These are phyloP conservation scores for Astreopora myriophthalma DNA, from an alignment of 64 coral and sea anemone species.

Conservation along the genomic window DNA sequence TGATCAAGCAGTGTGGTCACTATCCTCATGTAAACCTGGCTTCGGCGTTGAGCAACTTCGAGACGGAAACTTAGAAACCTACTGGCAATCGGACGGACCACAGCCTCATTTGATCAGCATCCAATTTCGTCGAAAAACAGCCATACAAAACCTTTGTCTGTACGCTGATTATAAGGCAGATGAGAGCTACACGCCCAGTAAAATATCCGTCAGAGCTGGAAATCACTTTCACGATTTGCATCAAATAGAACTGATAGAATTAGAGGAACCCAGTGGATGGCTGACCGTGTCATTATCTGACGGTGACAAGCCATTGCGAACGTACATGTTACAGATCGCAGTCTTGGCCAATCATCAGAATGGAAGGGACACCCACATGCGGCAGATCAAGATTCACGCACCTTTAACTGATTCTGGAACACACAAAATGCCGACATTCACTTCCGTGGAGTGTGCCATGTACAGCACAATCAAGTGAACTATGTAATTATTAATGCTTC, in stretches of 20 bases:
- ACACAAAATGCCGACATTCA: slow-evolving; percentile 93
- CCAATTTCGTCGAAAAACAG: slow-evolving; percentile 93
- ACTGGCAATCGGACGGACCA: slow-evolving; percentile 97
- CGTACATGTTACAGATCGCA: slow-evolving; percentile 96
- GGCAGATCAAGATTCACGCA: slow-evolving; percentile 96
- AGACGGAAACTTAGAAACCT: slow-evolving; percentile 97
- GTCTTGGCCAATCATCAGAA: slow-evolving; percentile 97
- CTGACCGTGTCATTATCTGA: slow-evolving; percentile 75
- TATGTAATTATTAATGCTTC: no score
- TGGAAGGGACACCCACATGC: slow-evolving; percentile 94
- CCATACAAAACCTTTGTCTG: slow-evolving; percentile 94
- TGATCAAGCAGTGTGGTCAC: slow-evolving; percentile 98
- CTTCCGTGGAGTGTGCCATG: slow-evolving; percentile 98
- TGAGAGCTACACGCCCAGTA: slow-evolving; percentile 98
- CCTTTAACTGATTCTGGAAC: slow-evolving; percentile 77
- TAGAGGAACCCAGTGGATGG: slow-evolving; percentile 95
- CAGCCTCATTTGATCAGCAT: slow-evolving; percentile 97
- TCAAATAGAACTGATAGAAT: slow-evolving; percentile 93
- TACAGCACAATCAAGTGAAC: slow-evolving; percentile 93
- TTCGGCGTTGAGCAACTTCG: slow-evolving; percentile 96
- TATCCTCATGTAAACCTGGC: slow-evolving; percentile 98
- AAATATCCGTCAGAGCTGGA: slow-evolving; percentile 92
- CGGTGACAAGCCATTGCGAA: slow-evolving; percentile 77
- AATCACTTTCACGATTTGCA: slow-evolving; percentile 97
- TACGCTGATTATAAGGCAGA: slow-evolving; percentile 97